Percentiles rank a stretch among this genome's conserved stretches.
Evolutionary conservation across 2,797 vertebrate genomes (phyloP).

Genomic region (Ptychobarbus kaznakovi): DNA sequence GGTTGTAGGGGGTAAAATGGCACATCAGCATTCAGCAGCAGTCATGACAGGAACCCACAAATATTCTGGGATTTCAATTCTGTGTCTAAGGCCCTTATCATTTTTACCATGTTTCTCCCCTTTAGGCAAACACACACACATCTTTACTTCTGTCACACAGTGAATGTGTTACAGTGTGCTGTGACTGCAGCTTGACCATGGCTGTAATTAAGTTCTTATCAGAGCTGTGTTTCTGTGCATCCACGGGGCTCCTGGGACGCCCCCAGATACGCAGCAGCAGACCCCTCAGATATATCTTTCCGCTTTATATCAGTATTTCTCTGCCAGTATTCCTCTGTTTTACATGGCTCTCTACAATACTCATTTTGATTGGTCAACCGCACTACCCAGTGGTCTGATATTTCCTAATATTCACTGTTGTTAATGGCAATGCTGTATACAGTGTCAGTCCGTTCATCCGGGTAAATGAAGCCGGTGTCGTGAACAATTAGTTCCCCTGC

Average conservation of each 20-base stretch:
- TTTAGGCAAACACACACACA: conserved; percentile 23
- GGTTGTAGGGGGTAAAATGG: conserved; percentile 26
- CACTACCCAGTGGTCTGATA: neutral
- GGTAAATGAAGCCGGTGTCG: neutral
- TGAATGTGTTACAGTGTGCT: neutral
- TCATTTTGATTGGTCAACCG: neutral
- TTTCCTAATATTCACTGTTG: conserved; percentile 4
- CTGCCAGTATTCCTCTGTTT: conserved; percentile 21
- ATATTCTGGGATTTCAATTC: conserved; percentile 47
- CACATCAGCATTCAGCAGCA: conserved; percentile 48
- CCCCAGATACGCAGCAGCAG: conserved; percentile 10
- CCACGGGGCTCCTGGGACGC: conserved; percentile 35
- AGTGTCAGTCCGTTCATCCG: neutral
- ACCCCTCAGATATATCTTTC: conserved; percentile 27
- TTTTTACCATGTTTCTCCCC: conserved; percentile 40
- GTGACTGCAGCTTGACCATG: conserved; percentile 42
- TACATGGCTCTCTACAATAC: neutral
- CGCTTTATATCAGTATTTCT: conserved; percentile 4
- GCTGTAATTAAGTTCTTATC: conserved; percentile 61
- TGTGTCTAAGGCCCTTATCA: conserved; percentile 49
- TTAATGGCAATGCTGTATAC: neutral
- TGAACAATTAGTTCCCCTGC: neutral
- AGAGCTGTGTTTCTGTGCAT: conserved; percentile 38
- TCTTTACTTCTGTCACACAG: conserved; percentile 7
- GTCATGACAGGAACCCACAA: conserved; percentile 21